phyloP scores from a whole-genome alignment of 2,113 vertebrate species.

The Odobenus rosmarus region DNA sequence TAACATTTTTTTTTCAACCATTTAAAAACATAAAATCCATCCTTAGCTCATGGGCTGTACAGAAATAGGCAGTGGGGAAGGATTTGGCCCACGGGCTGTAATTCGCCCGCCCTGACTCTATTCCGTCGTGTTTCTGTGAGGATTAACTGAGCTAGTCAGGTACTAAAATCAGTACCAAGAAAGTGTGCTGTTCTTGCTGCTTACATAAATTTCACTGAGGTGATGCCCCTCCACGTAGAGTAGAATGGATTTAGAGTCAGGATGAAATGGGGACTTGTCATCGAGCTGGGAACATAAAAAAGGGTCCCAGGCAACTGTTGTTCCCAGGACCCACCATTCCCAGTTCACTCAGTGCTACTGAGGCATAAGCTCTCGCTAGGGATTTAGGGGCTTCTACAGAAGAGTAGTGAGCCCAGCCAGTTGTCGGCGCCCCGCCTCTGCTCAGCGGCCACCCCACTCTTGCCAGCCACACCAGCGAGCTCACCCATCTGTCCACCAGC shows the following conservation, averaged over 20 bases:
- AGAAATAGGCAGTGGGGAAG: background rate
- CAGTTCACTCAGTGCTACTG: background rate
- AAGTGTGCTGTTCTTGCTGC: background rate
- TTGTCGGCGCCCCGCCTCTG: accelerated
- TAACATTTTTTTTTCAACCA: background rate
- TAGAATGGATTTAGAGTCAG: background rate
- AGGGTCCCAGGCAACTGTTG: background rate
- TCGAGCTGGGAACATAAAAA: background rate
- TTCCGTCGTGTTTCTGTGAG: background rate
- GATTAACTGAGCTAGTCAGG: background rate
- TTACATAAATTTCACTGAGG: background rate
- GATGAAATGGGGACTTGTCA: background rate
- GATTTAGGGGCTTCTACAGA: background rate
- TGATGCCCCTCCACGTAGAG: background rate
- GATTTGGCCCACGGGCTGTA: background rate
- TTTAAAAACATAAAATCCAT: background rate
- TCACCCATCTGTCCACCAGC: background rate
- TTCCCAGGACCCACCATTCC: background rate
- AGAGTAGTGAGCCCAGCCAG: background rate
- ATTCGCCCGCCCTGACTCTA: background rate
- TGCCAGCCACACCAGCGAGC: background rate
- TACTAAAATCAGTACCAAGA: background rate
- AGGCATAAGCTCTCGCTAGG: background rate
- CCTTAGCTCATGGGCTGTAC: background rate
- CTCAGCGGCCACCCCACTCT: background rate